Evolutionary conservation across 2,888 invertebrate genomes (phyloP).

Genomic region (Brachynemurus nebulosus): DNA sequence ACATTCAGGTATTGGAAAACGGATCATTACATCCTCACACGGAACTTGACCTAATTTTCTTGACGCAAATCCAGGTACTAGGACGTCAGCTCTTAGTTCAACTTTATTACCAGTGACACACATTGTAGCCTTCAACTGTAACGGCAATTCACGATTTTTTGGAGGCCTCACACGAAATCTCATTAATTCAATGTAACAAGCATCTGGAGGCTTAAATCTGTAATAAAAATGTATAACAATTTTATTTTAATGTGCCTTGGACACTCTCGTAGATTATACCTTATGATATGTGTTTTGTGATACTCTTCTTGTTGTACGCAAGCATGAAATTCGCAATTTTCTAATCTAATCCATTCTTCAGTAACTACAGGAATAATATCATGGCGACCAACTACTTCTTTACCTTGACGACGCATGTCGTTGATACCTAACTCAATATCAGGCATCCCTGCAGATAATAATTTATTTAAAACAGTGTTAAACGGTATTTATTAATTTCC

Average conservation of each 20-base stretch:
- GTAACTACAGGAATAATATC: slow-evolving; percentile 98
- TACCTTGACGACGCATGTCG: slow-evolving; percentile 94
- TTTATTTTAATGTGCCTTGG: no score
- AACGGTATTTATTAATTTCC: slow-evolving; percentile 19
- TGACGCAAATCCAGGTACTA: slow-evolving; percentile 95
- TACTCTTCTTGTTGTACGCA: slow-evolving; percentile 88
- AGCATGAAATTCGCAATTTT: slow-evolving; percentile 86
- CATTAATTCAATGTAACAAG: slow-evolving; percentile 93
- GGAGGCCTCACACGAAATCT: slow-evolving; percentile 91
- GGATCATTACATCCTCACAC: slow-evolving; percentile 92
- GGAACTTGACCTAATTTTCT: slow-evolving; percentile 91
- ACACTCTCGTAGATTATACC: no score
- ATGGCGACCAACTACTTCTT: slow-evolving; percentile 95
- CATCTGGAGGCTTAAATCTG: slow-evolving; percentile 93
- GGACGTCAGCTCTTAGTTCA: slow-evolving; percentile 85
- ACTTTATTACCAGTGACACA: slow-evolving; percentile 80
- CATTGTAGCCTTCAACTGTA: slow-evolving; percentile 85
- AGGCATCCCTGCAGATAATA: no score
- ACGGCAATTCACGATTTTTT: slow-evolving; percentile 88
- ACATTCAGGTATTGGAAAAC: slow-evolving; percentile 95
- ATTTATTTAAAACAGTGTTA: no score
- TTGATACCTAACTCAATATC: slow-evolving; percentile 94
- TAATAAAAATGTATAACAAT: no score
- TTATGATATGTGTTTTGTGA: slow-evolving; percentile 68
- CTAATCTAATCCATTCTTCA: slow-evolving; percentile 97